Base-by-base conservation (phyloP, 1,140 invertebrate species). In the Cheumatopsyche charites region DNA sequence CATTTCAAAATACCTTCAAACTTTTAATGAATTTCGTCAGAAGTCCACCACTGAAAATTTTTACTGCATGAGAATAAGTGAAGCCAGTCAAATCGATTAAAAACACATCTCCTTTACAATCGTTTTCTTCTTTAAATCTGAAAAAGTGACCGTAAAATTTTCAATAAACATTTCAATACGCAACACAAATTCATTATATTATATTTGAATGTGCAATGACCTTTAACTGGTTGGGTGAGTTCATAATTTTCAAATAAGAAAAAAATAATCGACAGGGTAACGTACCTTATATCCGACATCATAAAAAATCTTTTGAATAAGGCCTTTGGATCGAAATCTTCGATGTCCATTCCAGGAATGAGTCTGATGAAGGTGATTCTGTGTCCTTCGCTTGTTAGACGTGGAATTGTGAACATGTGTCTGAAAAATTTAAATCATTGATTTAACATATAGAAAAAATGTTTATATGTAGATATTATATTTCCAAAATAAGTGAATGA, bases 301-400 rank as follows among this genome's bases (percentile, higher is more conserved):
- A 75, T 75, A 42, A 75, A 73, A 26, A 75, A 75, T 49, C 74
- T 75, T 52, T 75, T 75, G 62, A 73, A 75, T n/a, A 75, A 71
- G 12, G 74, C 71, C 29, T 68, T 75, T 25, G 62, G 67, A 21
- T 75, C 74, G 25, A 75, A 75, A 17, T 75, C 67, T 52, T 67
- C 71, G 0, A 66, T 25, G 36, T 66, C 61, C 15, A 68, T 36
- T 21, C 74, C 74, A 11, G 71, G 74, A 41, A 72, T 42, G 0
- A 75, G 62, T 66, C 67, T 75, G 1, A 69, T 70, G 49, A 66
- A 73, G 11, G 62, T 68, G 19, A 75, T 70, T 42, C 49, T 70
- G 45, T 73, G 43, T 0, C 74, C 71, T 67, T 72, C 71, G 23
- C 62, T 70, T 26, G 74, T 75, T 15, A 73, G 55, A 13, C 63